phyloP scores from a whole-genome alignment of 2,888 invertebrate genomes.

The Globia sparganii region DNA sequence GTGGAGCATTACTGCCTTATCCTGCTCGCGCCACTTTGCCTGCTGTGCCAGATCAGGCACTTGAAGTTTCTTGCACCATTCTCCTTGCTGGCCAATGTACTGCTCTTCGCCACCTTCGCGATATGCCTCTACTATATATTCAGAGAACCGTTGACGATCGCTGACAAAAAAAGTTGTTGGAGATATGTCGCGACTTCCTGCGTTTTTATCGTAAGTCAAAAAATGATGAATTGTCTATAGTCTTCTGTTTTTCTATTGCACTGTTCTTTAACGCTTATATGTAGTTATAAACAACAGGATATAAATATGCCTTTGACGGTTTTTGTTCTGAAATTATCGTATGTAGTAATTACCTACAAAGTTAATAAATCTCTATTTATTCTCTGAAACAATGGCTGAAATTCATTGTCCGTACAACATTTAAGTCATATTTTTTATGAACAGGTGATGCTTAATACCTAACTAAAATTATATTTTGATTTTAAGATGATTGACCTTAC shows the following conservation, averaged over 20 bases:
- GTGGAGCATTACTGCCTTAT: slow-evolving; percentile 85
- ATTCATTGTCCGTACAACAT: not conserved
- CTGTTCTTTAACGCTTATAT: not conserved
- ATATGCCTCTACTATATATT: slow-evolving; percentile 96
- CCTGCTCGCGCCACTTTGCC: slow-evolving; percentile 81
- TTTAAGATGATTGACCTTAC: not conserved
- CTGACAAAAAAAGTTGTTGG: slow-evolving; percentile 89
- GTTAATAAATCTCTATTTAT: not conserved
- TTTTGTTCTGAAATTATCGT: not conserved
- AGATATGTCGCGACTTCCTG: slow-evolving; percentile 92
- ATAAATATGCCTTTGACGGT: too few relatives aligned
- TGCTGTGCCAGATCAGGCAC: slow-evolving; percentile 91
- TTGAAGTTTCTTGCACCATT: slow-evolving; percentile 96
- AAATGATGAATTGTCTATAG: slow-evolving; percentile 5
- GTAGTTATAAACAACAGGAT: not conserved
- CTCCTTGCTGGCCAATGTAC: slow-evolving; percentile 95
- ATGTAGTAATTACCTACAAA: not conserved
- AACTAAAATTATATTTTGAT: not conserved
- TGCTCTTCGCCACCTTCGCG: slow-evolving; percentile 94
- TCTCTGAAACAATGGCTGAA: not conserved
- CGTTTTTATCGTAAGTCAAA: slow-evolving; percentile 93
- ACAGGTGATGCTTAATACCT: not conserved
- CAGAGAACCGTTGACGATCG: slow-evolving; percentile 82
- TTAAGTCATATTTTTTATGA: too few relatives aligned
- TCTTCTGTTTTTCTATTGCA: not conserved